Evolutionary conservation across 2,888 invertebrate genomes (phyloP).

Genomic region (Leptinotarsa haldemani): DNA sequence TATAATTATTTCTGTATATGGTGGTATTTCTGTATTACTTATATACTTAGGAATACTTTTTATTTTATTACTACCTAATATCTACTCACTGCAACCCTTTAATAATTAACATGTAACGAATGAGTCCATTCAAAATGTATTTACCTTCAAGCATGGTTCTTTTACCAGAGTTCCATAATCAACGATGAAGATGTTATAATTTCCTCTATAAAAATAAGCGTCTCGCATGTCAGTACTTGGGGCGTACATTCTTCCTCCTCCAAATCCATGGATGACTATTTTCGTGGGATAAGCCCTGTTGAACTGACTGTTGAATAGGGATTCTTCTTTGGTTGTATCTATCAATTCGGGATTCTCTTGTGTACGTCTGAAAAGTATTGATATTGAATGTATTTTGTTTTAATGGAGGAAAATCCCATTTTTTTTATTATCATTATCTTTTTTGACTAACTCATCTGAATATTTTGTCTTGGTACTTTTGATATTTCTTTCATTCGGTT

Average conservation of each 20-base stretch:
- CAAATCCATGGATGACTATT: slow-evolving; percentile 91
- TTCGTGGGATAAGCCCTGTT: slow-evolving; percentile 85
- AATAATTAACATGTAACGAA: too few relatives aligned
- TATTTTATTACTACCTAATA: too few relatives aligned
- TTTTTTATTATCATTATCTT: too few relatives aligned
- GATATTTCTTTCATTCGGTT: too few relatives aligned
- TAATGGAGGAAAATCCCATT: too few relatives aligned
- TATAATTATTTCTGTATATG: too few relatives aligned
- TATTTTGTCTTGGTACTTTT: too few relatives aligned
- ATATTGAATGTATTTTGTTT: neutral
- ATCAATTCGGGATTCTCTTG: slow-evolving; percentile 80
- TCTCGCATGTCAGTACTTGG: slow-evolving; percentile 88
- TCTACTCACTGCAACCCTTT: too few relatives aligned
- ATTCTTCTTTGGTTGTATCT: slow-evolving; percentile 77
- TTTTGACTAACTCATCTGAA: too few relatives aligned
- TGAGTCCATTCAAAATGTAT: neutral
- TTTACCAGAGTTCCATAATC: slow-evolving; percentile 84
- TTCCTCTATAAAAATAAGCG: slow-evolving; percentile 83
- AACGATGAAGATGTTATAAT: slow-evolving; percentile 89
- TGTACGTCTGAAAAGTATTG: slow-evolving; percentile 70
- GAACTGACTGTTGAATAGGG: slow-evolving; percentile 80
- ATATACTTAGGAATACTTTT: too few relatives aligned
- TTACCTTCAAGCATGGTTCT: slow-evolving; percentile 81
- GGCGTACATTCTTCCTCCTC: slow-evolving; percentile 83
- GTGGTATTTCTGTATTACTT: too few relatives aligned